Conservation (phyloP, 2,888 invertebrate species). For the Tridacna gigas region DNA sequence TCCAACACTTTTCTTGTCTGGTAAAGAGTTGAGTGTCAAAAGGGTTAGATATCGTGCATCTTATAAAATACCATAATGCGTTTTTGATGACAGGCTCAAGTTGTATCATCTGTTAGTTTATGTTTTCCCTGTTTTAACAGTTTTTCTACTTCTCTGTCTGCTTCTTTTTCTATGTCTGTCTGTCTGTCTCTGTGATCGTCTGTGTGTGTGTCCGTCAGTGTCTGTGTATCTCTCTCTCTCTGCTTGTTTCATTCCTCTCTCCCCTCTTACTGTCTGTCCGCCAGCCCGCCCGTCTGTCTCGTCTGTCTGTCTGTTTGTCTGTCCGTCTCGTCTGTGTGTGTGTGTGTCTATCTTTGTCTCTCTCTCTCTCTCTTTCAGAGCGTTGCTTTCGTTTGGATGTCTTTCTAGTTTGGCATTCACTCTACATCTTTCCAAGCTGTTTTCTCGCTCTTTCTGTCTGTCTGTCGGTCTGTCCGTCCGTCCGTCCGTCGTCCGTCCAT, state of each 20-base stretch:
- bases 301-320: background rate
- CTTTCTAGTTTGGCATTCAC: background rate
- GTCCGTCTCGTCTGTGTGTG: background rate
- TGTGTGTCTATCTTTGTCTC: slow-evolving; percentile 12
- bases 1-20: too few relatives aligned
- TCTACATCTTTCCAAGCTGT: background rate
- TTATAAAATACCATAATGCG: background rate
- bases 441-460: background rate
- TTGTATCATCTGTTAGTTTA: too few relatives aligned
- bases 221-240: too few relatives aligned
- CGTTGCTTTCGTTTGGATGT: background rate
- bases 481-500: background rate
- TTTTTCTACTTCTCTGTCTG: too few relatives aligned
- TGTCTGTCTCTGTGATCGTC: too few relatives aligned
- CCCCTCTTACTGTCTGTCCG: background rate
- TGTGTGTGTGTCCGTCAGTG: too few relatives aligned
- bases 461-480: background rate
- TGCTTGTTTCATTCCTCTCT: slow-evolving; percentile 16
- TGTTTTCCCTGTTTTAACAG: too few relatives aligned
- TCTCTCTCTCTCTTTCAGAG: slow-evolving; percentile 34
- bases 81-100: background rate
- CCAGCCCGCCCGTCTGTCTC: background rate
- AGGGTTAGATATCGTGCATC: too few relatives aligned
- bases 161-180: too few relatives aligned
- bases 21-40: too few relatives aligned